Percentiles rank a stretch among this genome's conserved stretches.
Evolutionary conservation across 2,113 vertebrate species (phyloP).

Genomic region (Phrynocephalus versicolor): DNA sequence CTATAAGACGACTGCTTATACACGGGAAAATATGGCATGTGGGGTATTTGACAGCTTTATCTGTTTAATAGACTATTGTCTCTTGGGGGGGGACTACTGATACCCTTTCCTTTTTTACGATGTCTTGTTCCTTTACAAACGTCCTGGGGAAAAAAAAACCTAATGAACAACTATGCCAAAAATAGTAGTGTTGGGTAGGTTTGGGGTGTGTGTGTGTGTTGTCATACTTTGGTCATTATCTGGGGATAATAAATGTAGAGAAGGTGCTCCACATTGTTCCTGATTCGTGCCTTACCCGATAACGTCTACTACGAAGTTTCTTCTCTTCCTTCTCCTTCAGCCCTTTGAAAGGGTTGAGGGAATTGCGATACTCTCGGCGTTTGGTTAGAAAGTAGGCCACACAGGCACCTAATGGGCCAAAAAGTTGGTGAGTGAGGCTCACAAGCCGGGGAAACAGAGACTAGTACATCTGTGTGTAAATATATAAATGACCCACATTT

Average conservation of each 20-base stretch:
- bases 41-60: neutral
- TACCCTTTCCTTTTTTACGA: neutral
- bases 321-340: slow-evolving; percentile 77
- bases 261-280: neutral
- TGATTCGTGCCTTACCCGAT: slow-evolving; percentile 61
- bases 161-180: neutral
- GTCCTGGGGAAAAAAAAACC: neutral
- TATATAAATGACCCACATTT: neutral
- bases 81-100: neutral
- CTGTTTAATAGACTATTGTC: neutral
- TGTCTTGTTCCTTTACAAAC: slow-evolving; percentile 4
- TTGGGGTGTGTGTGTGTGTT: neutral
- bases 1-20: no score
- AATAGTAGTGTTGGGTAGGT: neutral
- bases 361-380: slow-evolving; percentile 75
- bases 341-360: slow-evolving; percentile 75
- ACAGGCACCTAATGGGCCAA: slow-evolving; percentile 65
- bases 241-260: neutral
- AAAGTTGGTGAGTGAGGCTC: neutral
- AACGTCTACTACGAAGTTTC: slow-evolving; percentile 74
- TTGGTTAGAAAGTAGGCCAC: slow-evolving; percentile 78
- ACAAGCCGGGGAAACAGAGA: neutral
- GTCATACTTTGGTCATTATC: neutral
- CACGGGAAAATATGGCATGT: no score
- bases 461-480: neutral